Evolutionary conservation across 2,888 invertebrate species (phyloP), one percentile per base, ranked within the genome.

Genomic region (Stomorhina lunata): DNA sequence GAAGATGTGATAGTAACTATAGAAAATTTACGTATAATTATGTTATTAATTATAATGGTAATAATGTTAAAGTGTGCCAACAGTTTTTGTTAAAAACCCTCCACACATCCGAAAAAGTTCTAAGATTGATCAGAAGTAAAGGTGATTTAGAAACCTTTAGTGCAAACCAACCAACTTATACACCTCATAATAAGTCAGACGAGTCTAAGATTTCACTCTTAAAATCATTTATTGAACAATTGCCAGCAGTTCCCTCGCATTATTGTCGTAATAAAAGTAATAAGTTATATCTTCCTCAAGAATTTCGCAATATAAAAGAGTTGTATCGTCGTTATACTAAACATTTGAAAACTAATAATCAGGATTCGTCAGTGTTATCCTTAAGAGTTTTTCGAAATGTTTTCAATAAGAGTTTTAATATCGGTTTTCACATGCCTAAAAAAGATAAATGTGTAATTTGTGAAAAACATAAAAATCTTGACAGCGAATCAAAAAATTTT

Each of bases 21-120:
- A 63, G 22, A 22, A 34, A 65, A 34, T 43, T 61, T 45, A 72
- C 48, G 12, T 61, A 72, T 61, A 78, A 37, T 37, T 57, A 69
- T 59, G 32, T 37, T 34, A 63, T 66, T 43, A 48, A 65, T 57
- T 63, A 40, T 43, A 80, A 66, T 32, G 61, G 40, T 50, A 53
- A 29, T 68, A 17, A 17, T 22, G 34, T 53, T 40, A 59, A 63
- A 53, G 63, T 78, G 37, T 78, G 71, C 27, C 53, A 73, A 61
- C 3, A 69, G n/a, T 75, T 73, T 73, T 20, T 78, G 22, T 20
- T 71, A 4, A 71, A 45, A 32, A 78, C 71, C 4, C 78, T 63
- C 17, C 55, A 71, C 40, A 78, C 9, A 32, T 32, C 32, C 9
- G 5, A 32, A 32, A 32, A 32, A 32, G 9, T 32, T 4, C 9